phyloP scores from a whole-genome alignment of 2,113 vertebrate species.

The Thalassoma bifasciatum region DNA sequence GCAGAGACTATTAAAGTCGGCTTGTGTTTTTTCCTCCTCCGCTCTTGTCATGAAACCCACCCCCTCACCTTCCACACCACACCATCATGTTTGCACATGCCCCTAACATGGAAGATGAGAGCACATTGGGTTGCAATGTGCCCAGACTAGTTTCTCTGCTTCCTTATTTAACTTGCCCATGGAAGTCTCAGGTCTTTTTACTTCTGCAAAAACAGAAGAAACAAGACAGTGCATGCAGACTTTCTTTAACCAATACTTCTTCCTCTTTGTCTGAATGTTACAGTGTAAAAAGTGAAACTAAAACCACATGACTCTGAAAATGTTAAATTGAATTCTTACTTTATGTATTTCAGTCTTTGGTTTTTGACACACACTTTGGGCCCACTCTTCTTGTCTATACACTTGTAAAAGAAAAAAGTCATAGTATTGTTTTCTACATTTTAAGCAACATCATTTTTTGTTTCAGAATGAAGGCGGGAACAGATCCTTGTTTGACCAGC shows the following conservation, averaged over 20 bases:
- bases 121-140: slow-evolving; percentile 42
- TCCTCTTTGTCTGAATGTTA: neutral
- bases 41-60: slow-evolving; percentile 30
- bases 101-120: slow-evolving; percentile 1
- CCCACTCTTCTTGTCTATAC: neutral
- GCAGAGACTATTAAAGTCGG: neutral
- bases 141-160: slow-evolving; percentile 55
- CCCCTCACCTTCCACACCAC: neutral
- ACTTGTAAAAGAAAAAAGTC: neutral
- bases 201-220: slow-evolving; percentile 63
- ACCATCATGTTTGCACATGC: neutral
- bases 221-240: neutral
- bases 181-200: slow-evolving; percentile 10
- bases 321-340: neutral
- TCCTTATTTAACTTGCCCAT: slow-evolving; percentile 35
- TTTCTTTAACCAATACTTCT: slow-evolving; percentile 32
- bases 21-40: slow-evolving; percentile 4
- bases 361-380: neutral
- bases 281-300: slow-evolving; percentile 21
- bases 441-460: slow-evolving; percentile 5
- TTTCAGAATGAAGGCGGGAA: slow-evolving; percentile 59
- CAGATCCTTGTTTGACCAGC: slow-evolving; percentile 71
- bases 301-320: neutral
- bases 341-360: neutral
- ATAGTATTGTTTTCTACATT: neutral